These are phyloP conservation scores for Sisyra nigra DNA, from an alignment of 2,888 invertebrate species.

Conservation along the genomic window DNA sequence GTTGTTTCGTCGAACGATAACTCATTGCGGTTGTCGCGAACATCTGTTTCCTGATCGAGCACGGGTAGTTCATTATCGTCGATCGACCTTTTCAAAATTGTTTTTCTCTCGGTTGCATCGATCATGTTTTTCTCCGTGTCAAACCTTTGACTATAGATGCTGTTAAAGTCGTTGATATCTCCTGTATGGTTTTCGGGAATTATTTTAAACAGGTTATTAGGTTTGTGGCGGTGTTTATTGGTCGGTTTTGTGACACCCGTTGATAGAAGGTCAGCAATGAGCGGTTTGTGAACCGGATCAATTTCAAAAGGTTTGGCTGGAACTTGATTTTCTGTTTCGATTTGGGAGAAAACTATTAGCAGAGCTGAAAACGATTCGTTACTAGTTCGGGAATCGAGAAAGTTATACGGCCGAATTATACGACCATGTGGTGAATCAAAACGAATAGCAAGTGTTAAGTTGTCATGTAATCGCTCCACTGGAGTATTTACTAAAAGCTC, in stretches of 20 bases:
- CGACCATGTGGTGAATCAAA: constrained; percentile 15
- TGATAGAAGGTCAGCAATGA: constrained; percentile 11
- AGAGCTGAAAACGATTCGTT: constrained; percentile 13
- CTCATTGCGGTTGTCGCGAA: constrained; percentile 6
- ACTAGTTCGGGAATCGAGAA: constrained; percentile 13
- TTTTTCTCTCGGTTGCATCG: constrained; percentile 9
- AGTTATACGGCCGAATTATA: constrained; percentile 14
- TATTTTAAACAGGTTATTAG: too few relatives aligned
- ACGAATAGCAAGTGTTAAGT: constrained; percentile 13
- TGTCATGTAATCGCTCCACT: constrained; percentile 6
- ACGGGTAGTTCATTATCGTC: constrained; percentile 11
- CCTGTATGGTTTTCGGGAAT: not conserved
- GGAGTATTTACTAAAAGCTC: constrained; percentile 14
- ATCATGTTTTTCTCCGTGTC: constrained; percentile 9
- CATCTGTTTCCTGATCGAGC: constrained; percentile 8
- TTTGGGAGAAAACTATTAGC: constrained; percentile 13
- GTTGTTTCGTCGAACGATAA: constrained; percentile 8
- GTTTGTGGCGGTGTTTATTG: constrained; percentile 11
- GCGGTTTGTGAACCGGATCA: constrained; percentile 9
- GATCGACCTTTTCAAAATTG: constrained; percentile 10
- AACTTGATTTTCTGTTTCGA: constrained; percentile 5
- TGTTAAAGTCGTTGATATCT: constrained; percentile 12
- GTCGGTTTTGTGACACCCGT: constrained; percentile 11
- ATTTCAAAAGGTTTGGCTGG: constrained; percentile 9
- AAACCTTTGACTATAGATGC: constrained; percentile 10